Percentiles rank a stretch among this genome's conserved stretches.
These are phyloP conservation scores for Cremastobaeus sp. DNA, from an alignment of 2,888 invertebrate genomes.

Conservation along the genomic window DNA sequence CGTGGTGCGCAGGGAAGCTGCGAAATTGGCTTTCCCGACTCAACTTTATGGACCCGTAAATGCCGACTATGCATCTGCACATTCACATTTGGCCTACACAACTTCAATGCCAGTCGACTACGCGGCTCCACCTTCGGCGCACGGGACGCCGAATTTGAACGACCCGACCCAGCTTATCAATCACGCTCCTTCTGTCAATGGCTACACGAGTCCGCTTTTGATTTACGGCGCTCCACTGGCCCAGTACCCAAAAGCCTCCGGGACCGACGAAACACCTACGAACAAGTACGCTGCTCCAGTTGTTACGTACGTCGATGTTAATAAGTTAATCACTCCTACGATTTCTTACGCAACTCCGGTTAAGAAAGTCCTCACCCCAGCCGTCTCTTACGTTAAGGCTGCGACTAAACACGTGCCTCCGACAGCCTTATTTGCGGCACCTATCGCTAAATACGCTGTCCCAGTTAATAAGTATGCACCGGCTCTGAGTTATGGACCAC, in stretches of 20 bases:
- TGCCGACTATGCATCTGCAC: constrained; percentile 16
- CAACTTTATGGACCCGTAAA: constrained; percentile 54
- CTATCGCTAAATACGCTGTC: constrained; percentile 4
- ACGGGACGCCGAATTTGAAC: constrained; percentile 12
- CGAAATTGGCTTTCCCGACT: constrained; percentile 75
- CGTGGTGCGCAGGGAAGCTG: constrained; percentile 73
- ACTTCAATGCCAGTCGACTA: neutral
- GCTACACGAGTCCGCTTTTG: neutral
- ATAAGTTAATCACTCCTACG: too few species aligned
- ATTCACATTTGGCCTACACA: constrained; percentile 4
- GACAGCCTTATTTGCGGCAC: neutral
- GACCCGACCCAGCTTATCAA: neutral
- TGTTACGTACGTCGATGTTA: neutral
- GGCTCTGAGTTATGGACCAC: constrained; percentile 18
- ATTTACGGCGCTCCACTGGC: constrained; percentile 3
- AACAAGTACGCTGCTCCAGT: neutral
- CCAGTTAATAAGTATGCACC: neutral
- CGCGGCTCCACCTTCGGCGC: constrained; percentile 9
- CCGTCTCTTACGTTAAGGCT: neutral
- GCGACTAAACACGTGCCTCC: constrained; percentile 9
- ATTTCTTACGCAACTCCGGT: neutral
- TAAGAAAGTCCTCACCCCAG: neutral
- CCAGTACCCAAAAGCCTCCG: neutral
- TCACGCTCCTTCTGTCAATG: neutral
- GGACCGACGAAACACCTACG: neutral